Evolutionary conservation across 1,140 invertebrate genomes (phyloP), one percentile per base, ranked within the genome.

Genomic region (Sminthurinus signatus): DNA sequence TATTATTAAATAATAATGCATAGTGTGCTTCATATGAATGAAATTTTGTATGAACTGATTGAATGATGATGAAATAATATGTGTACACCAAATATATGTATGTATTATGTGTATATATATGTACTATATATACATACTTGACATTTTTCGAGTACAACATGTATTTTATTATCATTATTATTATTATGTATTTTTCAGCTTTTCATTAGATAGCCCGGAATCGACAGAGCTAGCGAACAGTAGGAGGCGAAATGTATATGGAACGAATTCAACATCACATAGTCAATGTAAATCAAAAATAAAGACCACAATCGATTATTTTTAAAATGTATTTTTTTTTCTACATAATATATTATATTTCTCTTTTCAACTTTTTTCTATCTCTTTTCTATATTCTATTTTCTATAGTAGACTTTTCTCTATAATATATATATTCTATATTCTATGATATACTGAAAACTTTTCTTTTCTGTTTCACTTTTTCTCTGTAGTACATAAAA

Each of bases 121-220:
- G n/a, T n/a, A n/a, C n/a, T n/a, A n/a, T n/a, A n/a, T n/a, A n/a
- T n/a, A n/a, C n/a, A n/a, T n/a, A n/a, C n/a, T n/a, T n/a, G n/a
- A n/a, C n/a, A n/a, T n/a, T n/a, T n/a, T n/a, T n/a, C n/a, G n/a
- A n/a, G n/a, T n/a, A n/a, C n/a, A n/a, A n/a, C n/a, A n/a, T n/a
- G n/a, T n/a, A n/a, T 36, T 15, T 36, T 15, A 36, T 5, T 36
- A 36, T 36, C 32, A 5, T 36, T 36, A 36, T 36, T 36, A 36
- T 36, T 8, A 36, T 36, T 36, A 36, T 36, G 32, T 15, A 8
- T 8, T 8, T 36, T 36, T 36, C 32, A 36, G 91, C 76, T 85
- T 97, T 72, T 96, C 93, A 43, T 78, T 97, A 82, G 94, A 97
- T 77, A 94, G 91, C 14, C 92, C 93, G 23, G 93, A 97, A 78